These are phyloP conservation scores for Dromiciops gliroides DNA, from an alignment of 2,113 vertebrate genomes.

Conservation along the genomic window DNA sequence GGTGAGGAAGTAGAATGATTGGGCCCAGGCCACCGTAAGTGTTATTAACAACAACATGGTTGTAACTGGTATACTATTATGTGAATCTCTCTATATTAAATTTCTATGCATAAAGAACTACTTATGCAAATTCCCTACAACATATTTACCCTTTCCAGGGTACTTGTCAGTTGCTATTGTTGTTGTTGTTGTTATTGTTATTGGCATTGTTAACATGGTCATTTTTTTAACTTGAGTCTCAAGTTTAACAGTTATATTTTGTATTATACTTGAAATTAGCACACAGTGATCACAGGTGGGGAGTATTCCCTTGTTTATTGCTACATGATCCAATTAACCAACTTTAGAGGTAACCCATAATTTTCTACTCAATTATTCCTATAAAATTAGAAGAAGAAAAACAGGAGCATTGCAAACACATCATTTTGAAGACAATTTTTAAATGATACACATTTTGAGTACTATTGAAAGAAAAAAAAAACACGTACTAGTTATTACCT, in stretches of 20 bases:
- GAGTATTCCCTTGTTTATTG: neutral
- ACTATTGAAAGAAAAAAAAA: neutral
- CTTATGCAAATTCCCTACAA: neutral
- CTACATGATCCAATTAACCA: neutral
- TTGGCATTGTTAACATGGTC: neutral
- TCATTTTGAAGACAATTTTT: neutral
- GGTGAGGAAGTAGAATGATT: neutral
- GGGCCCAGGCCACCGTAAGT: neutral
- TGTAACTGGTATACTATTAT: neutral
- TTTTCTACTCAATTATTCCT: neutral
- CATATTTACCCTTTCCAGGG: neutral
- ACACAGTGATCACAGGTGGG: neutral
- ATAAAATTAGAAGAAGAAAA: neutral
- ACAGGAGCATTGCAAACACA: neutral
- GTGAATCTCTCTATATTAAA: neutral
- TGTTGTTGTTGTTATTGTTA: neutral
- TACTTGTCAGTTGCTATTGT: neutral
- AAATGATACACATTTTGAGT: neutral
- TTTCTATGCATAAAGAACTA: neutral
- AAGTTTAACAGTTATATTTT: neutral
- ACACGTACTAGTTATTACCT: neutral
- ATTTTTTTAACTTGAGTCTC: neutral
- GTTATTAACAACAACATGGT: neutral
- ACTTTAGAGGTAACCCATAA: neutral
- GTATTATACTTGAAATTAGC: neutral